Percentiles rank a stretch among this genome's conserved stretches.
Evolutionary conservation across 2,888 invertebrate genomes (phyloP).

Genomic region (Carcina quercana): DNA sequence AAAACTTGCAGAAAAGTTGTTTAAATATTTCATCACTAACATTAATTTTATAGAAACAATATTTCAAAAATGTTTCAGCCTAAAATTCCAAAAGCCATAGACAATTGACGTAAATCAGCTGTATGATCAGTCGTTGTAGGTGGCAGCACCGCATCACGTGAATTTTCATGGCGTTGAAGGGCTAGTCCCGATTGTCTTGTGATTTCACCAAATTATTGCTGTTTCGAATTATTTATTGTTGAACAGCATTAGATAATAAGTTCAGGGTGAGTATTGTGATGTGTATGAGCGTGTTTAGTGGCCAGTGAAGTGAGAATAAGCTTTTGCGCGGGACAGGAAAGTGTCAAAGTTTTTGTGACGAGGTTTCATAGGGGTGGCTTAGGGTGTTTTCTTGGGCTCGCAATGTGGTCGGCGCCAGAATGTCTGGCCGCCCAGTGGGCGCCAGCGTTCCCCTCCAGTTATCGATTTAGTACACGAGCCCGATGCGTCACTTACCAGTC

Average conservation of each 20-base stretch:
- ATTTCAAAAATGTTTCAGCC: too few species aligned
- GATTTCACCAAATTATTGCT: conserved; percentile 71
- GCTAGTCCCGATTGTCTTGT: conserved; percentile 74
- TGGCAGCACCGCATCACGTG: conserved; percentile 78
- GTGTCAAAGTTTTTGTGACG: conserved; percentile 51
- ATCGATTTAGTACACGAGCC: conserved; percentile 48
- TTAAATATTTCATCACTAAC: too few species aligned
- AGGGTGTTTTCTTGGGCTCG: conserved; percentile 47
- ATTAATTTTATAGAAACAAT: too few species aligned
- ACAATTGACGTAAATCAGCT: conserved; percentile 75
- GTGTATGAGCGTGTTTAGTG: conserved; percentile 21
- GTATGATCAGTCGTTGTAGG: conserved; percentile 66
- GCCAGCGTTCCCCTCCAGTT: conserved; percentile 38
- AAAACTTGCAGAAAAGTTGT: background rate
- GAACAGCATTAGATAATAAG: conserved; percentile 66
- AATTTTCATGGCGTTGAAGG: conserved; percentile 76
- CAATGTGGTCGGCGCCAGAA: conserved; percentile 53
- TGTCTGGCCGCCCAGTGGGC: conserved; percentile 45
- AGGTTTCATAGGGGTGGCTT: conserved; percentile 50
- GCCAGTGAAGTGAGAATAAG: conserved; percentile 19
- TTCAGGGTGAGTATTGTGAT: conserved; percentile 55
- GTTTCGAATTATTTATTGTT: conserved; percentile 57
- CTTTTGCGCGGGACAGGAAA: conserved; percentile 60
- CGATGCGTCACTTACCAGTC: conserved; percentile 26
- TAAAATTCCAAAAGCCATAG: conserved; percentile 56